Conservation (phyloP, 2,888 invertebrate genomes). For the Tenthredo distinguenda region DNA sequence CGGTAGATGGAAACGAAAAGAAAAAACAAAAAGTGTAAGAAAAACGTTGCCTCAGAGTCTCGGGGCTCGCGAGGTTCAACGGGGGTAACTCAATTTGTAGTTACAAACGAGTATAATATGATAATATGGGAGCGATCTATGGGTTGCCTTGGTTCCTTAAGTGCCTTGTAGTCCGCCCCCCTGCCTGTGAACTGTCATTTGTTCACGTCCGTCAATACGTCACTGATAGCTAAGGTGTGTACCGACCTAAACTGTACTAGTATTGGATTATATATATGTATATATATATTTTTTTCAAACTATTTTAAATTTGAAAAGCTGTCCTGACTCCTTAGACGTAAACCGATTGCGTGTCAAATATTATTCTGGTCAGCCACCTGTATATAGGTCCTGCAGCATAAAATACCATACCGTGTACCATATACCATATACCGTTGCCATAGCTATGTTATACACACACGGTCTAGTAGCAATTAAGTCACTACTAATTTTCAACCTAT, state of each 20-base stretch:
- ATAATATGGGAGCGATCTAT: slow-evolving; percentile 70
- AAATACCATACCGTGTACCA: neutral
- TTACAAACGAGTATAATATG: slow-evolving; percentile 77
- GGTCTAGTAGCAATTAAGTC: slow-evolving; percentile 34
- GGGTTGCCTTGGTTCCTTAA: slow-evolving; percentile 43
- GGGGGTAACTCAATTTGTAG: slow-evolving; percentile 77
- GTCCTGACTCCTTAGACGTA: neutral
- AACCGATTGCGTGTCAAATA: slow-evolving; percentile 29
- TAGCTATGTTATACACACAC: neutral
- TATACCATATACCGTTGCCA: neutral
- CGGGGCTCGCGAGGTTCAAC: slow-evolving; percentile 61
- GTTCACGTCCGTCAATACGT: slow-evolving; percentile 75
- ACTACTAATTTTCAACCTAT: slow-evolving; percentile 34
- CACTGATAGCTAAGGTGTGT: slow-evolving; percentile 56
- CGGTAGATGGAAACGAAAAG: neutral
- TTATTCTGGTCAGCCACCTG: slow-evolving; percentile 8
- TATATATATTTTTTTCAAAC: neutral
- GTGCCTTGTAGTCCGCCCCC: slow-evolving; percentile 58
- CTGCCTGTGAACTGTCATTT: slow-evolving; percentile 72
- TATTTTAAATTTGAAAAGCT: slow-evolving; percentile 11
- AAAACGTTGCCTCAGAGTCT: neutral
- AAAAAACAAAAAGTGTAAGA: neutral
- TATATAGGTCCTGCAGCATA: neutral
- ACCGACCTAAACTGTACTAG: neutral
- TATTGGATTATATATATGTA: neutral